A percentile compares a stretch with the other conserved stretches of the same genome.
phyloP scores from a whole-genome alignment of 1,140 invertebrate species.

The Penaeus japonicus region DNA sequence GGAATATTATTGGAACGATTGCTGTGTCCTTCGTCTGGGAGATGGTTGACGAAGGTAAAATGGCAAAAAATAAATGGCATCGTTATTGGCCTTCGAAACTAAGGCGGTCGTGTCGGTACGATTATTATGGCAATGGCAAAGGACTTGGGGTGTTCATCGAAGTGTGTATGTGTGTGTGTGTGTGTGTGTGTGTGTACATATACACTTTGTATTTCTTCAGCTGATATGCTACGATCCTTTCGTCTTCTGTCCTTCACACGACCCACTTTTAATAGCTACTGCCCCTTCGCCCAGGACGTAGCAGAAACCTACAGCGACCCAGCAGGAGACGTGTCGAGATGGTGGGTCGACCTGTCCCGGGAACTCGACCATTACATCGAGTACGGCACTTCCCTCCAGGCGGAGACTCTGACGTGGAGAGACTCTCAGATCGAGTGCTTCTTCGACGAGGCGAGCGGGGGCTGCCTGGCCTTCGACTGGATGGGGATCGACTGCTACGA shows the following conservation, averaged over 20 bases:
- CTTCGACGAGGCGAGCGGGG: conserved; percentile 40
- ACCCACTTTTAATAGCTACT: neutral
- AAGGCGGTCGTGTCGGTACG: too few relatives aligned
- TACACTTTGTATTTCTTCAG: too few relatives aligned
- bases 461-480: conserved; percentile 15
- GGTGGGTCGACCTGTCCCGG: conserved; percentile 51
- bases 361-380: conserved; percentile 53
- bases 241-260: neutral
- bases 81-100: too few relatives aligned
- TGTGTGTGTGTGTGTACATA: too few relatives aligned
- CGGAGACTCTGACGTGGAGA: conserved; percentile 39
- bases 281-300: conserved; percentile 21
- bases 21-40: too few relatives aligned
- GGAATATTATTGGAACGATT: too few relatives aligned
- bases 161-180: too few relatives aligned
- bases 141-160: too few relatives aligned
- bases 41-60: too few relatives aligned
- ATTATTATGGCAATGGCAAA: too few relatives aligned
- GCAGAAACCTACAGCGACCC: conserved; percentile 34
- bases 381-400: conserved; percentile 37
- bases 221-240: too few relatives aligned
- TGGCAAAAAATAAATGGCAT: too few relatives aligned
- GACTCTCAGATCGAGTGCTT: conserved; percentile 51
- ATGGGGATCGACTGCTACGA: conserved; percentile 30
- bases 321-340: conserved; percentile 28